phyloP scores from a whole-genome alignment of 2,888 invertebrate species.

The Amblyjoppa fuscipennis region DNA sequence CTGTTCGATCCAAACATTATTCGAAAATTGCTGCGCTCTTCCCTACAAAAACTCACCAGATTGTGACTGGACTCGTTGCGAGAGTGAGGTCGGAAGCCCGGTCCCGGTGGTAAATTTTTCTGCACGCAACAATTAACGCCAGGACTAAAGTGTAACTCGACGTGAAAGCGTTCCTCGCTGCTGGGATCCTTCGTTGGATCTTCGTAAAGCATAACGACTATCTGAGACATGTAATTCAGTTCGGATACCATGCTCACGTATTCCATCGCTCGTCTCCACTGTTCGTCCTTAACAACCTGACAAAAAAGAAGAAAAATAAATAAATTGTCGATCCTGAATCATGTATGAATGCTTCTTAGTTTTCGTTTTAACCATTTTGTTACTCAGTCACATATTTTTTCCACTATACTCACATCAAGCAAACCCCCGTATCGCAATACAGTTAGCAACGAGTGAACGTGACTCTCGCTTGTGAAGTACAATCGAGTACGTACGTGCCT shows the following conservation, averaged over 20 bases:
- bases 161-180: slow-evolving; percentile 97
- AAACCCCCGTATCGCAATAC: slow-evolving; percentile 97
- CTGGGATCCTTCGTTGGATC: slow-evolving; percentile 98
- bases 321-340: slow-evolving; percentile 25
- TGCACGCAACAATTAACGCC: slow-evolving; percentile 98
- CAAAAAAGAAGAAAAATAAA: slow-evolving; percentile 29
- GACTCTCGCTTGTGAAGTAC: slow-evolving; percentile 99
- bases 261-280: slow-evolving; percentile 99
- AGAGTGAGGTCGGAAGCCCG: slow-evolving; percentile 96
- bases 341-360: neutral
- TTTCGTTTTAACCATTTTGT: slow-evolving; percentile 22
- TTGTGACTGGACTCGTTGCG: slow-evolving; percentile 90
- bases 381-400: neutral
- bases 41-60: slow-evolving; percentile 84
- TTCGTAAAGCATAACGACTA: slow-evolving; percentile 99
- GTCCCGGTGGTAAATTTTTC: slow-evolving; percentile 96
- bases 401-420: slow-evolving; percentile 89
- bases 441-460: slow-evolving; percentile 98
- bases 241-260: slow-evolving; percentile 99
- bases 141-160: slow-evolving; percentile 99
- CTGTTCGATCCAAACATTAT: no score
- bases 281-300: slow-evolving; percentile 94
- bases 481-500: slow-evolving; percentile 99
- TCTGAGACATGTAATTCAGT: slow-evolving; percentile 99
- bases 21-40: no score